Conservation (phyloP, 2,113 vertebrate genomes). For the Scomber japonicus region DNA sequence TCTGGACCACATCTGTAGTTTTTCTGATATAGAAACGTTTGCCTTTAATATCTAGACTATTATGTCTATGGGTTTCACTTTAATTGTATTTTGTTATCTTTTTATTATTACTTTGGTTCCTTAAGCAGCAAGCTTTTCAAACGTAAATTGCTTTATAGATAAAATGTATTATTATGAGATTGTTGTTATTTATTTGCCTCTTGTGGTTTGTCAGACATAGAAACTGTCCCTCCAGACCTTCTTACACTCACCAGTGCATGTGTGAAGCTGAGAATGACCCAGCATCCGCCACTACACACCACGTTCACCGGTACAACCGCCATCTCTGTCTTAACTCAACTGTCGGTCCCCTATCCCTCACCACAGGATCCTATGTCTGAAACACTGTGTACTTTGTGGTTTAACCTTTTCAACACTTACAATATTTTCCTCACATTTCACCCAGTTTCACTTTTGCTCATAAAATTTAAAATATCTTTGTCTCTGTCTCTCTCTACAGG, state of each 20-base stretch:
- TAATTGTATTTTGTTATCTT: too few species aligned
- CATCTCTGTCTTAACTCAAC: not conserved
- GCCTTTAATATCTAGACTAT: too few species aligned
- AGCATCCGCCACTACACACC: slow-evolving; percentile 79
- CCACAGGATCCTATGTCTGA: slow-evolving; percentile 35
- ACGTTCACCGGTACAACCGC: slow-evolving; percentile 51
- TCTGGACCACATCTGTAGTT: too few species aligned
- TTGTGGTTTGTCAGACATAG: slow-evolving; percentile 70
- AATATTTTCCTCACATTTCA: not conserved
- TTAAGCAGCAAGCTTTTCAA: not conserved
- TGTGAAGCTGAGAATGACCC: slow-evolving; percentile 86
- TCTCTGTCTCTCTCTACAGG: slow-evolving; percentile 52
- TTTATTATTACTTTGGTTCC: too few species aligned
- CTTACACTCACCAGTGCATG: slow-evolving; percentile 83
- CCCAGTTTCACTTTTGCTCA: not conserved
- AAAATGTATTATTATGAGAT: too few species aligned
- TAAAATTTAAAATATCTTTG: slow-evolving; percentile 2
- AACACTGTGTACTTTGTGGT: not conserved
- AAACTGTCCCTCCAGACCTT: slow-evolving; percentile 83
- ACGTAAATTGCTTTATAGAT: too few species aligned
- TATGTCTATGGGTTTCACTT: too few species aligned
- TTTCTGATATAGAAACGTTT: too few species aligned
- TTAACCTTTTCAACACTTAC: not conserved
- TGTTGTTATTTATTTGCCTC: not conserved
- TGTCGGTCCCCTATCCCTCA: not conserved